Conservation (phyloP, 2,888 invertebrate genomes). For the Yponomeuta evonymella region DNA sequence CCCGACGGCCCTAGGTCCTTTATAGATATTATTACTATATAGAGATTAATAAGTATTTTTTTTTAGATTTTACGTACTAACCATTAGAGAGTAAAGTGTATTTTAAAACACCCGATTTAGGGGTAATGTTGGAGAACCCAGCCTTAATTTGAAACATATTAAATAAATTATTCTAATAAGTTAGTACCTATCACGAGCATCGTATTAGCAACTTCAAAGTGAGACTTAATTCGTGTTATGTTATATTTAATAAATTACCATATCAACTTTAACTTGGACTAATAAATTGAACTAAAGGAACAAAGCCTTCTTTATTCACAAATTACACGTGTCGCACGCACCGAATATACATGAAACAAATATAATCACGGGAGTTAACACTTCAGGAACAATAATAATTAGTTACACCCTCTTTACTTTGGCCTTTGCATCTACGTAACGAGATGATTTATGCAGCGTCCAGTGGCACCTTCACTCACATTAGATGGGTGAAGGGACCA, state of each 20-base stretch:
- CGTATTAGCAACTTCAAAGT: conserved; percentile 29
- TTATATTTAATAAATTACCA: conserved; percentile 66
- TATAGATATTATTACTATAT: too few species aligned
- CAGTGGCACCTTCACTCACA: too few species aligned
- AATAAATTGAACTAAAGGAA: conserved; percentile 53
- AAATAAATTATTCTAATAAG: conserved; percentile 3
- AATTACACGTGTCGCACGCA: conserved; percentile 50
- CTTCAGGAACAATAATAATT: not conserved
- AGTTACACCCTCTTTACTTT: not conserved
- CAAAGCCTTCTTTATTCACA: conserved; percentile 42
- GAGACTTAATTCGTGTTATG: conserved; percentile 59
- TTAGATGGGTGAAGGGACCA: too few species aligned
- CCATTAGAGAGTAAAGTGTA: too few species aligned
- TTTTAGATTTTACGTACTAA: too few species aligned
- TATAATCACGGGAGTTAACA: not conserved
- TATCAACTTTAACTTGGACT: conserved; percentile 72
- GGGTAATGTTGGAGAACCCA: too few species aligned
- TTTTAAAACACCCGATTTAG: too few species aligned
- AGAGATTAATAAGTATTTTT: too few species aligned
- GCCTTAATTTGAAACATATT: not conserved
- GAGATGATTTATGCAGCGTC: too few species aligned
- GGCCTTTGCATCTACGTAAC: too few species aligned
- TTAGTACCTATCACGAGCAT: conserved; percentile 6
- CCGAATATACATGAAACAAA: conserved; percentile 6
- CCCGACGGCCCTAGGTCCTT: too few species aligned